Base-by-base conservation (phyloP, 37 sponge, comb jelly and placozoan genomes). In the Mnemiopsis leidyi region DNA sequence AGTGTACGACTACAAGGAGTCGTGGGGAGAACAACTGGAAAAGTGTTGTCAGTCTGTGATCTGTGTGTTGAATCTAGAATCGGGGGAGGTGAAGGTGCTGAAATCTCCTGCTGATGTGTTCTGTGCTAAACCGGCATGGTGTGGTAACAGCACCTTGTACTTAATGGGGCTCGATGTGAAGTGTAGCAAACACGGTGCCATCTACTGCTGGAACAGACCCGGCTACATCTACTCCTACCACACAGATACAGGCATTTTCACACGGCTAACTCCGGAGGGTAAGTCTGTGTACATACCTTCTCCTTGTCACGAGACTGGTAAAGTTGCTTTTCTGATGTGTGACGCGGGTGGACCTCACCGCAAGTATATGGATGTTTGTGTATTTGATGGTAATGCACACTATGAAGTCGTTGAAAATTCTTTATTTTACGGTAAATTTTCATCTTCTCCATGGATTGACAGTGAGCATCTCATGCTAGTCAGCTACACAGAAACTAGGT, bases 21-120 rank as follows among this genome's bases (percentile, higher is more conserved):
- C 92, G 38, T 98, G 98, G 98, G 98, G 98, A 32, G 98, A 98
- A 93, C 95, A 95, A 93, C 83, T 96, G 76, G 37, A 82, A 37
- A 69, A 83, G 33, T 93, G 95, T 38, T 92, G 93, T 3, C 38
- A 79, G 26, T 97, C 99, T 48, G 94, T 96, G 23, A 68, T 94
- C 23, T 95, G 95, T n/a, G 94, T 97, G 67, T 68, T 96, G 68
- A 93, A 95, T 32, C 20, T 95, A 38, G 83, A 88, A n/a, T 83
- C 94, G 18, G 96, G 94, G 67, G 94, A 93, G 68, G 48, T 92
- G 1, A 18, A 35, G 30, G 29, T 69, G 20, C 71, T 92, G 32
- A 5, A 92, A 31, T 36, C 48, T 5, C 93, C 93, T 24, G 36
- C 26, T 3, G 33, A 69, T 68, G 24, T 92, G 2, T 92, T 71